Conservation (phyloP, 2,888 invertebrate genomes). For the Homarus gammarus region DNA sequence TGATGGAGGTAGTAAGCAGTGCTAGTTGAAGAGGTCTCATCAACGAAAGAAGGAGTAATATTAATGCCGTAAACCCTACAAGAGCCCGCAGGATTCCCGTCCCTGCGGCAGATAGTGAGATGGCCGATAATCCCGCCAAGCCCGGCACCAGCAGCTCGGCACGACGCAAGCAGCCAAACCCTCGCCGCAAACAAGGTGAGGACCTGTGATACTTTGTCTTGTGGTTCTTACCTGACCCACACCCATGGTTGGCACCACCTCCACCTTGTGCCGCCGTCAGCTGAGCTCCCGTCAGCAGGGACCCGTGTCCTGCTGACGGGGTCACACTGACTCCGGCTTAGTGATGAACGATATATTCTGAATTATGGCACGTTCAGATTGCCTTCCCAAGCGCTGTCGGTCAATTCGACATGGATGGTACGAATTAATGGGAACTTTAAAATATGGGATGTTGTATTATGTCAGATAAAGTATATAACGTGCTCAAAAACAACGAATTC, state of each 20-base stretch:
- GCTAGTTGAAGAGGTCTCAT: conserved; percentile 59
- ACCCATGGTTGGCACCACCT: not conserved
- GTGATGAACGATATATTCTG: conserved; percentile 52
- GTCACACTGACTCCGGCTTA: conserved; percentile 14
- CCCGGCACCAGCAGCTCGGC: conserved; percentile 49
- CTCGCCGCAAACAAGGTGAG: conserved; percentile 63
- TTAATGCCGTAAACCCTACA: conserved; percentile 52
- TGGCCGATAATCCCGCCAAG: conserved; percentile 47
- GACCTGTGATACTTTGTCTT: not conserved
- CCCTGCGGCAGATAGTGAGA: conserved; percentile 40
- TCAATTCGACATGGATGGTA: not conserved
- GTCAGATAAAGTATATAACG: not conserved
- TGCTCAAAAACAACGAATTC: not conserved
- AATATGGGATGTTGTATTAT: not conserved
- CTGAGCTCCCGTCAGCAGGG: conserved; percentile 26
- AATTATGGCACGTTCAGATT: conserved; percentile 26
- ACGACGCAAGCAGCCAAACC: conserved; percentile 59
- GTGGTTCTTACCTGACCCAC: not conserved
- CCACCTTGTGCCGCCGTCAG: not conserved
- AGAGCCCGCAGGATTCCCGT: conserved; percentile 39
- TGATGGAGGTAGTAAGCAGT: conserved; percentile 43
- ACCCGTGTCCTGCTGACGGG: conserved; percentile 34
- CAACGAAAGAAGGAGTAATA: conserved; percentile 44
- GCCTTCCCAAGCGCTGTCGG: not conserved
- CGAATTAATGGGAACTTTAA: not conserved